A percentile compares a stretch with the other conserved stretches of the same genome.
These are phyloP conservation scores for Varanus salvator DNA, from an alignment of 2,113 vertebrate genomes.

Conservation along the genomic window DNA sequence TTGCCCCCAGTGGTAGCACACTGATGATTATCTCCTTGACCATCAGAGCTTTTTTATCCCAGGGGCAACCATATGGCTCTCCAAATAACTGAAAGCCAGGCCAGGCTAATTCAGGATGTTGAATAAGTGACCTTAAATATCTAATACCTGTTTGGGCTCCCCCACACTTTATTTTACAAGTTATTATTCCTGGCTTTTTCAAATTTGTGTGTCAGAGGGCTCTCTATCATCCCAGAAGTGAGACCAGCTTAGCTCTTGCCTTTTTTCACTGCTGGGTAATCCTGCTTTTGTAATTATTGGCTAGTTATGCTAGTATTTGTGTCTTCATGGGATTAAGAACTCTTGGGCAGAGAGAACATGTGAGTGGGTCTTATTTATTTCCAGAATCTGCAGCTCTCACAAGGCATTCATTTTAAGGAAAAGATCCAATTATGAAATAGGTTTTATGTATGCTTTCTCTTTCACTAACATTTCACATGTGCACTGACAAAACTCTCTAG, in stretches of 20 bases:
- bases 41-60: background rate
- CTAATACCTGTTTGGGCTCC: background rate
- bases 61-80: background rate
- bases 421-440: background rate
- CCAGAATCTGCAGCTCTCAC: background rate
- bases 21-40: background rate
- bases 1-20: background rate
- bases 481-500: background rate
- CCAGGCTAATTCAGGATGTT: background rate
- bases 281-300: constrained; percentile 12
- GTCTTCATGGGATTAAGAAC: constrained; percentile 16
- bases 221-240: constrained; percentile 10
- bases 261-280: constrained; percentile 8
- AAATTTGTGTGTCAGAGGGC: background rate
- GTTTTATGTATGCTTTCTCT: background rate
- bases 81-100: background rate
- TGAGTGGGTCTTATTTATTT: background rate
- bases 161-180: background rate
- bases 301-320: constrained; percentile 8
- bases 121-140: background rate
- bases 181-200: constrained; percentile 11
- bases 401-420: background rate
- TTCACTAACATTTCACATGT: background rate
- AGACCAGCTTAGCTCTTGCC: background rate
- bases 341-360: background rate